A percentile compares a stretch with the other conserved stretches of the same genome.
phyloP scores from a whole-genome alignment of 2,888 invertebrate genomes.

The Amphipoea oculea region DNA sequence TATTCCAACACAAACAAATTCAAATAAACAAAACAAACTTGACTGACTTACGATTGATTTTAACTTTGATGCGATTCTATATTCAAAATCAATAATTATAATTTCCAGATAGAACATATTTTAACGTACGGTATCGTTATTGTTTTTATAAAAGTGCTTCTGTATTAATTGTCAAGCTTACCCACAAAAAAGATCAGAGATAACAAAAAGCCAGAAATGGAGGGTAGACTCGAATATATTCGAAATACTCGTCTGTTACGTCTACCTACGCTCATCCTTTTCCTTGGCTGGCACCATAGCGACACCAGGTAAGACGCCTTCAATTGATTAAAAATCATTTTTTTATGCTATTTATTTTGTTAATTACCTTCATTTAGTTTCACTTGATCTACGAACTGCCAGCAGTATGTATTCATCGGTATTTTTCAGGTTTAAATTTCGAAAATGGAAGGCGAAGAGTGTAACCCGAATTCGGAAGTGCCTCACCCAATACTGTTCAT shows the following conservation, averaged over 20 bases:
- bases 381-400: slow-evolving; percentile 38
- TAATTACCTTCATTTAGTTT: slow-evolving; percentile 74
- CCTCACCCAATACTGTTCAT: slow-evolving; percentile 80
- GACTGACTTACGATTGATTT: neutral
- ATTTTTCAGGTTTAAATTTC: slow-evolving; percentile 65
- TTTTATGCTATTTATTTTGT: slow-evolving; percentile 68
- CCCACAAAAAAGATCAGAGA: slow-evolving; percentile 27
- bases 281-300: slow-evolving; percentile 70
- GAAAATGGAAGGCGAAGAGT: slow-evolving; percentile 76
- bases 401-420: slow-evolving; percentile 64
- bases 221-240: slow-evolving; percentile 71
- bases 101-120: neutral
- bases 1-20: slow-evolving; percentile 40
- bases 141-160: slow-evolving; percentile 4
- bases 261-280: slow-evolving; percentile 74
- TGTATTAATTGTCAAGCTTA: slow-evolving; percentile 16
- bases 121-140: neutral
- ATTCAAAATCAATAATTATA: slow-evolving; percentile 35
- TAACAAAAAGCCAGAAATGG: slow-evolving; percentile 52
- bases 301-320: slow-evolving; percentile 82
- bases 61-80: slow-evolving; percentile 28
- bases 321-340: slow-evolving; percentile 64
- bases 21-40: slow-evolving; percentile 32
- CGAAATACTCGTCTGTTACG: slow-evolving; percentile 58
- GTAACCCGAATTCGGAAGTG: slow-evolving; percentile 67